Evolutionary conservation across 2,113 vertebrate species (phyloP).

Genomic region (Phalacrocorax brasilianus): DNA sequence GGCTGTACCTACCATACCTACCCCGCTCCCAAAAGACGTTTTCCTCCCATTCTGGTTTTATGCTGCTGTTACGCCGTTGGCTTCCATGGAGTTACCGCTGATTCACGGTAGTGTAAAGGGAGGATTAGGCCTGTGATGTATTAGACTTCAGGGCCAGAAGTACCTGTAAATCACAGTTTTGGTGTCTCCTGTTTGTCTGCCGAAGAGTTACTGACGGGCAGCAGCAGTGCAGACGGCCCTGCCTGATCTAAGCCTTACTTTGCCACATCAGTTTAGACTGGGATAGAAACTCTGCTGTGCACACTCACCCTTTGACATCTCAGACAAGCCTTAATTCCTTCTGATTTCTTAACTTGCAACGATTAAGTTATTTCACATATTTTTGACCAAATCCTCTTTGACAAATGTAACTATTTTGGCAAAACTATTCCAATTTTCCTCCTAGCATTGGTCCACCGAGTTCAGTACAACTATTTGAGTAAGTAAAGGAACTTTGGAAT

Average conservation of each 20-base stretch:
- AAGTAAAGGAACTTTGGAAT: not conserved
- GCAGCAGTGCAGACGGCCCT: not conserved
- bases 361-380: not conserved
- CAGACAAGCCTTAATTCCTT: not conserved
- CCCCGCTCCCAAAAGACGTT: rapidly evolving
- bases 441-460: not conserved
- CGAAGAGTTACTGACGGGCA: not conserved
- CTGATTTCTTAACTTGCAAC: not conserved
- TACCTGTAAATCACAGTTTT: not conserved
- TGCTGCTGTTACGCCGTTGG: not conserved
- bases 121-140: not conserved
- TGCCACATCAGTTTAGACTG: not conserved
- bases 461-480: not conserved
- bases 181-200: not conserved
- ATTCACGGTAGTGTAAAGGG: not conserved
- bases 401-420: not conserved
- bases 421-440: not conserved
- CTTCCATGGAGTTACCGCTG: not conserved
- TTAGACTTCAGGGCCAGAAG: not conserved
- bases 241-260: not conserved
- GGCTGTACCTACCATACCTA: too few relatives aligned
- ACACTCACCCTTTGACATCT: not conserved
- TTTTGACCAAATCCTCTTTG: not conserved
- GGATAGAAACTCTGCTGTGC: not conserved
- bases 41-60: not conserved